Evolutionary conservation across 2,888 invertebrate genomes (phyloP), one percentile per base, ranked within the genome.

Genomic region (Camptogramma bilineatum): DNA sequence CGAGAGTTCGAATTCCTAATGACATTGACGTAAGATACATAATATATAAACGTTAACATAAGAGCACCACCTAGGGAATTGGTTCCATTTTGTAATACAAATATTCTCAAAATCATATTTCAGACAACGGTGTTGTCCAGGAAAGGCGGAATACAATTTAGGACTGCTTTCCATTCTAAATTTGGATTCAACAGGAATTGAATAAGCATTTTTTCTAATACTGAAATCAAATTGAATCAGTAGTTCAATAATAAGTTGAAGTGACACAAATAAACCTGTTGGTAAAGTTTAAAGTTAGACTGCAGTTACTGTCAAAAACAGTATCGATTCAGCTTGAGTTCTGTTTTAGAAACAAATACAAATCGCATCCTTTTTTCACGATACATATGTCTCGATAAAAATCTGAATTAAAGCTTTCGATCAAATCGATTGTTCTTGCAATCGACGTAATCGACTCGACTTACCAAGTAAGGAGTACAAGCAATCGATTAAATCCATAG

Each of bases 61-160:
- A 78, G 73, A 84, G 83, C 83, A 84, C 75, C 79, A 76, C 75
- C 79, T 72, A 77, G 58, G n/a, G 74, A 69, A 75, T 78, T 81
- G 81, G 79, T 79, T 82, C 76, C 78, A 76, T 81, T n/a, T 74
- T 69, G 34, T 64, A 72, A 75, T 70, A 71, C 70, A 54, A 66
- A 61, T 68, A 69, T 73, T 64, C 66, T 69, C 66, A 65, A 71
- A 76, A 75, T 76, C 67, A 64, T 75, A 70, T 72, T 58, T 75
- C 71, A 75, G 70, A 73, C 71, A 71, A 71, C 77, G 72, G 21
- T 17, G 31, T 39, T 19, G 17, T 48, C 60, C 69, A 56, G 21
- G 62, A 65, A 66, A 70, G 68, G 69, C 51, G 64, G 57, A 51
- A 59, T 58, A 53, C 53, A 57, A 51, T 57, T 48, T 28, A 17